These are phyloP conservation scores for Coelogynopora nodosa DNA, from an alignment of 2,888 invertebrate species.

Conservation along the genomic window DNA sequence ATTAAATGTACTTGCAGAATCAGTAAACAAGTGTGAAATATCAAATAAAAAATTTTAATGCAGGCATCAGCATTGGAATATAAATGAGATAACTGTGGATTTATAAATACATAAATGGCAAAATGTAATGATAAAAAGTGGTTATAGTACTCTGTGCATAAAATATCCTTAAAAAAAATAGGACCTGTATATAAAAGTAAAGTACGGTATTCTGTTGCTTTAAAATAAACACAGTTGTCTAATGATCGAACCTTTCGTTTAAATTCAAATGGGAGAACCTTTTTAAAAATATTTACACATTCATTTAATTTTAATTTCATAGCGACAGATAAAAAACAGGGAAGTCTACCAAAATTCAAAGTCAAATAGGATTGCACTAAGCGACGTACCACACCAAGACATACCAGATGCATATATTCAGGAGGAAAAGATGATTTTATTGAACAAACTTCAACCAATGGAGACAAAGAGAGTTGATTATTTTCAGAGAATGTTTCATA, in stretches of 20 bases:
- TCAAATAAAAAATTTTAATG: not conserved
- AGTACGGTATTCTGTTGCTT: not conserved
- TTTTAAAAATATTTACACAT: too few species aligned
- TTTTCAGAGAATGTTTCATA: not conserved
- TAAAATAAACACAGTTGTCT: not conserved
- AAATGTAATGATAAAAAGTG: not conserved
- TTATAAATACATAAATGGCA: not conserved
- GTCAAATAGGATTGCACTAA: not conserved
- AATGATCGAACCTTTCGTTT: not conserved
- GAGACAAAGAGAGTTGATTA: not conserved
- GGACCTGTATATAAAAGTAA: not conserved
- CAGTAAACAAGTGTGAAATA: not conserved
- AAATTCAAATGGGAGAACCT: not conserved
- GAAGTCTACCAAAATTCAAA: not conserved
- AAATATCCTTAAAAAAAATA: not conserved
- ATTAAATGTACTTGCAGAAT: not conserved
- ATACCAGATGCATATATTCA: not conserved
- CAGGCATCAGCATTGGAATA: not conserved
- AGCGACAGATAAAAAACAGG: too few species aligned
- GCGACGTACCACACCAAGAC: not conserved
- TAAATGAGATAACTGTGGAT: not conserved
- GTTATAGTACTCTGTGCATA: not conserved
- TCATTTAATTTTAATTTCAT: too few species aligned
- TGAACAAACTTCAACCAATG: not conserved
- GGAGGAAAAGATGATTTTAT: not conserved